phyloP scores from a whole-genome alignment of 2,888 invertebrate species.

The Bursaphelenchus okinawaensis region DNA sequence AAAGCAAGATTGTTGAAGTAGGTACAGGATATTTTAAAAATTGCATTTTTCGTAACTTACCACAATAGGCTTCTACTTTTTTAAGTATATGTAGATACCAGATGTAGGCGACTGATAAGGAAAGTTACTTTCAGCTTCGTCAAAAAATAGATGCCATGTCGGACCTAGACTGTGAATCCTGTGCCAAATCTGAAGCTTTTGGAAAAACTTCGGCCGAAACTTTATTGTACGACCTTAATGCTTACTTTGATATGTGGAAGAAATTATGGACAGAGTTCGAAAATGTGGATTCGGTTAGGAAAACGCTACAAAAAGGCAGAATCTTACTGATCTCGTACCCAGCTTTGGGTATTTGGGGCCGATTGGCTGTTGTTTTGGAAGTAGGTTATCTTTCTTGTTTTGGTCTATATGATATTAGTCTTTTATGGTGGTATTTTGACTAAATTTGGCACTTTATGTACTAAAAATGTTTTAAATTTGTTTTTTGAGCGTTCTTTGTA shows the following conservation, averaged over 20 bases:
- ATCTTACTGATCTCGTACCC: constrained; percentile 40
- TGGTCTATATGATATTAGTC: too few species aligned
- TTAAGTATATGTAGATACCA: background rate
- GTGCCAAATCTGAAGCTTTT: background rate
- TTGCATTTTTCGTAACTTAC: too few species aligned
- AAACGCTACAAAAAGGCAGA: constrained; percentile 38
- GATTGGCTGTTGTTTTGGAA: constrained; percentile 26
- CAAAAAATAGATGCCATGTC: background rate
- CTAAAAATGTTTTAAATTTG: too few species aligned
- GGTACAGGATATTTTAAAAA: too few species aligned
- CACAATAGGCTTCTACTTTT: background rate
- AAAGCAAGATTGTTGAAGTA: constrained; percentile 30
- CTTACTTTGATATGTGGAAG: background rate
- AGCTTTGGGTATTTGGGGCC: constrained; percentile 18
- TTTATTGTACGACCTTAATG: background rate
- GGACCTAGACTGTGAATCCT: background rate
- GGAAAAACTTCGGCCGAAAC: background rate
- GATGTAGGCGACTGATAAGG: too few species aligned
- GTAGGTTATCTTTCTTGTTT: constrained; percentile 8
- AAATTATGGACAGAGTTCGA: background rate
- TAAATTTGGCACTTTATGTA: too few species aligned
- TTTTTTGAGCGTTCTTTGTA: too few species aligned
- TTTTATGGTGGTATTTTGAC: too few species aligned
- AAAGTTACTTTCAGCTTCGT: background rate
- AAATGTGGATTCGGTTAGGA: constrained; percentile 19